Conservation (phyloP, 1,140 invertebrate genomes). For the Cydia strobilella region DNA sequence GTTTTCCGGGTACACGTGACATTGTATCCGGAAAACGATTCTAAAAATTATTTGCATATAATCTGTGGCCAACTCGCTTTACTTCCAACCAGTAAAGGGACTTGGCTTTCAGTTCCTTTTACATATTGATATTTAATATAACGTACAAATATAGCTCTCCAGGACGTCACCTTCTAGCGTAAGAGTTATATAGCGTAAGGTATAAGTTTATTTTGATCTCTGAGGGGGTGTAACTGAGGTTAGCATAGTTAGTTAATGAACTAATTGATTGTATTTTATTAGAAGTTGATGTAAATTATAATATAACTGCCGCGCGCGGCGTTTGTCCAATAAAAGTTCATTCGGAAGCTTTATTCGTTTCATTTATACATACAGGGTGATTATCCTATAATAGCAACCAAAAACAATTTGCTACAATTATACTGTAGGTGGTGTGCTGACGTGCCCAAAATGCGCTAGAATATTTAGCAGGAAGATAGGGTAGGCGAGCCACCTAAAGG, state of each 20-base stretch:
- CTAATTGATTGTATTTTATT: constrained; percentile 68
- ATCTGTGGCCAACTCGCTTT: constrained; percentile 35
- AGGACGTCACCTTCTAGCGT: constrained; percentile 68
- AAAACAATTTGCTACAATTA: too few relatives aligned
- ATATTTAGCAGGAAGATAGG: too few relatives aligned
- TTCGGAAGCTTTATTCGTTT: constrained; percentile 67
- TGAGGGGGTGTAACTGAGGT: constrained; percentile 47
- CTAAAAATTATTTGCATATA: constrained; percentile 17
- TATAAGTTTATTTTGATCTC: constrained; percentile 55
- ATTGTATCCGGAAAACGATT: constrained; percentile 18
- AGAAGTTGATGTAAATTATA: constrained; percentile 69
- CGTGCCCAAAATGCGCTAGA: too few relatives aligned
- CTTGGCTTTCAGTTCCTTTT: constrained; percentile 53
- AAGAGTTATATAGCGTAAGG: constrained; percentile 38
- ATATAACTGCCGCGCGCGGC: constrained; percentile 59
- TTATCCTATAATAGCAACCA: too few relatives aligned
- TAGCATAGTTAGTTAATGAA: constrained; percentile 54
- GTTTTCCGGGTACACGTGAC: constrained; percentile 22
- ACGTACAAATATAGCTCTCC: constrained; percentile 64
- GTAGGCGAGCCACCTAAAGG: too few relatives aligned
- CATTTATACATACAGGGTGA: neutral
- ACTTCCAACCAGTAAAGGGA: constrained; percentile 43
- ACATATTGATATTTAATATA: constrained; percentile 40
- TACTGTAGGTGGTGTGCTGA: too few relatives aligned
- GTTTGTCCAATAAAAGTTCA: constrained; percentile 76